Evolutionary conservation across 2,113 vertebrate species (phyloP).

Genomic region (Carollia perspicillata): DNA sequence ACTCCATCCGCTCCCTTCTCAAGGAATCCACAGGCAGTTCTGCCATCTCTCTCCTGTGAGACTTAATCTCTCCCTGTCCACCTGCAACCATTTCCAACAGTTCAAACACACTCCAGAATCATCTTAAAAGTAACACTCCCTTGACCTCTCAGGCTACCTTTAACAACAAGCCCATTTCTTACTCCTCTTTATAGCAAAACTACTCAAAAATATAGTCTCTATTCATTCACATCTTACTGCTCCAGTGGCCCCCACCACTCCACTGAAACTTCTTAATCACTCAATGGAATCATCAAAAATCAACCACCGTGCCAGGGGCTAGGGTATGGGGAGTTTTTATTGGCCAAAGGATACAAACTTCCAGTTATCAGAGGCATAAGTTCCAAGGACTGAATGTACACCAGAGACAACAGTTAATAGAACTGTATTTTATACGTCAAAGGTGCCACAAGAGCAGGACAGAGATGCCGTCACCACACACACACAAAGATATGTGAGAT

Average conservation of each 20-base stretch:
- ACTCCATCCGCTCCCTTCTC: background rate
- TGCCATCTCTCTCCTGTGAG: background rate
- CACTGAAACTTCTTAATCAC: background rate
- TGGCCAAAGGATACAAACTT: background rate
- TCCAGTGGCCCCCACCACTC: rapidly evolving
- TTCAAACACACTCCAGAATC: background rate
- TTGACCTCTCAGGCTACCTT: background rate
- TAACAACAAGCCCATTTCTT: background rate
- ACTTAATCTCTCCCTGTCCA: background rate
- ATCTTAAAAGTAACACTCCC: background rate
- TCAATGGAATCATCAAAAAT: background rate
- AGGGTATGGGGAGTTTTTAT: background rate
- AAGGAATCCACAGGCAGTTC: background rate
- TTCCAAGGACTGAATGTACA: background rate
- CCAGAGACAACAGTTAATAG: background rate
- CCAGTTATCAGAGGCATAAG: background rate
- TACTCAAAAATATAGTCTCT: background rate
- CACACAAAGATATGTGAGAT: background rate
- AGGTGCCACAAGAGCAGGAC: background rate
- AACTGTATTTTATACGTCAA: background rate
- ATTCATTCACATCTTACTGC: background rate
- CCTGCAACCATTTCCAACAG: background rate
- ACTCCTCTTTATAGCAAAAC: background rate
- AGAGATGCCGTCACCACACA: background rate
- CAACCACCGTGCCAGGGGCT: background rate